These are phyloP conservation scores for Paraescarpia echinospica DNA, from an alignment of 1,140 invertebrate species.

Conservation along the genomic window DNA sequence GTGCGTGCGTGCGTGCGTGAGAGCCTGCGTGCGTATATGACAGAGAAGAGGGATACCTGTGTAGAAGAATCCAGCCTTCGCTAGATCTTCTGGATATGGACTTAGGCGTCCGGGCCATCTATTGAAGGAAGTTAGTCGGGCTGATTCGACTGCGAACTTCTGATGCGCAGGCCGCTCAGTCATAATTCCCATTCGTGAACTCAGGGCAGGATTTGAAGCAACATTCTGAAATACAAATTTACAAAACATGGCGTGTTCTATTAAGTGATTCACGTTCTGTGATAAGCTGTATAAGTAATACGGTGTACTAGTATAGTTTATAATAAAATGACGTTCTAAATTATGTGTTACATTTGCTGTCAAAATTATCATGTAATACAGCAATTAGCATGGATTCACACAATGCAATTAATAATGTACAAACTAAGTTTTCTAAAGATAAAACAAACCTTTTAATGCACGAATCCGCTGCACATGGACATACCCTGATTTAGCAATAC, in stretches of 20 bases:
- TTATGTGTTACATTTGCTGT: not conserved
- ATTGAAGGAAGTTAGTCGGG: not conserved
- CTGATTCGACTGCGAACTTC: not conserved
- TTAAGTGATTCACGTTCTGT: too few relatives aligned
- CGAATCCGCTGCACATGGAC: not conserved
- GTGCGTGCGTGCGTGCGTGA: too few relatives aligned
- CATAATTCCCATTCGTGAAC: not conserved
- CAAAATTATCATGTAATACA: not conserved
- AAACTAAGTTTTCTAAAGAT: too few relatives aligned
- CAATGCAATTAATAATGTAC: not conserved
- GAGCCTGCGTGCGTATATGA: too few relatives aligned
- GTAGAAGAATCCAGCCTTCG: conserved; percentile 38
- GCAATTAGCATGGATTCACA: not conserved
- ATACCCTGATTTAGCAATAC: not conserved
- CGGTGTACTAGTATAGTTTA: too few relatives aligned
- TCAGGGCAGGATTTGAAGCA: not conserved
- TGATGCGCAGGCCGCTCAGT: not conserved
- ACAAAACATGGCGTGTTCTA: not conserved
- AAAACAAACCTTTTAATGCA: not conserved
- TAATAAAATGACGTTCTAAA: too few relatives aligned
- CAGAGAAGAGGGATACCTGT: conserved; percentile 59
- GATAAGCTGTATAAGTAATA: too few relatives aligned
- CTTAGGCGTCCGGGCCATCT: not conserved
- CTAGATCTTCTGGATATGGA: not conserved
- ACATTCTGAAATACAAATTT: not conserved